Evolutionary conservation across 1,140 invertebrate genomes (phyloP), one percentile per base, ranked within the genome.

Genomic region (Nomia melanderi): DNA sequence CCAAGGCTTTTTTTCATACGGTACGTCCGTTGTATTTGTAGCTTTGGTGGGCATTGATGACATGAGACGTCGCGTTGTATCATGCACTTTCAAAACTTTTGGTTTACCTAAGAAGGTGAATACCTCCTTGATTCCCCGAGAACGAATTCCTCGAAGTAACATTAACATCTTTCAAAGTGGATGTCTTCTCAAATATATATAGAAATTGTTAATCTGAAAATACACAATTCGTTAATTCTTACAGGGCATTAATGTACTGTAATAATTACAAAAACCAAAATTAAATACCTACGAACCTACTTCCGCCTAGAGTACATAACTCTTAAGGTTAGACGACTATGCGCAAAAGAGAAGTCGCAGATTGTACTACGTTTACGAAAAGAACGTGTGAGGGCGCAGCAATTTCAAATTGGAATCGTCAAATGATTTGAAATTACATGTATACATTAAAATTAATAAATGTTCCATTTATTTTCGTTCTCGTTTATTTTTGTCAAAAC

Each of bases 1-100:
- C 83, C 83, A 84, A 0, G 36, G 57, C 2, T 44, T 36, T 23
- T 80, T 73, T n/a, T n/a, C n/a, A n/a, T n/a, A n/a, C n/a, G n/a
- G n/a, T n/a, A n/a, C 20, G 20, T 74, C 3, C 3, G 6, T 3
- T 7, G 17, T 33, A 5, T n/a, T n/a, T n/a, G n/a, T n/a, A n/a
- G n/a, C n/a, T n/a, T n/a, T n/a, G n/a, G n/a, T n/a, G n/a, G 44
- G 6, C 36, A 7, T 29, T 7, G 70, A 33, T 1, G 70, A 25
- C 50, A 56, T 23, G 12, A 20, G 56, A 0, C 57, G 63, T 39
- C 8, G 0, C 17, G 27, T 27, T 39, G 2, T 7, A 14, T 29
- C 25, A 20, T 2, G 41, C n/a, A 54, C 4, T 14, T 62, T 54
- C 14, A 5, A 29, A 63, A 54, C 14, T 27, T 27, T 71, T 4